Evolutionary conservation across 2,888 invertebrate genomes (phyloP).

Genomic region (Morpho deidamia): DNA sequence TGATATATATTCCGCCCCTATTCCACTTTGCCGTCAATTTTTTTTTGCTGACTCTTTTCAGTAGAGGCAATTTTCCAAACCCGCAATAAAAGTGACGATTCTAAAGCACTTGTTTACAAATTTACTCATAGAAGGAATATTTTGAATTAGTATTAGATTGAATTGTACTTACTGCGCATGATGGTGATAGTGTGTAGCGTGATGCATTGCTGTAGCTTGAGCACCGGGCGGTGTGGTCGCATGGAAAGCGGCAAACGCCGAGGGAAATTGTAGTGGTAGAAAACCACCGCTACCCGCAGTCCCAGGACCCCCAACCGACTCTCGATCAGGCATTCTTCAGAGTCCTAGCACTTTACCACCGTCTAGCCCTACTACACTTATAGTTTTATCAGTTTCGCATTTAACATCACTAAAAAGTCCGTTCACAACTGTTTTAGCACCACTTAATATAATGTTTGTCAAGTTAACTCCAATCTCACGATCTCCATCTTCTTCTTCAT

Average conservation of each 20-base stretch:
- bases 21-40: too few relatives aligned
- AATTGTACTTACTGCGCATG: constrained; percentile 67
- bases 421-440: constrained; percentile 27
- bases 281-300: constrained; percentile 77
- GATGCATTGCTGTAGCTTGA: constrained; percentile 78
- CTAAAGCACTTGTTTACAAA: too few relatives aligned
- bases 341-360: constrained; percentile 51
- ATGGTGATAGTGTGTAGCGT: constrained; percentile 73
- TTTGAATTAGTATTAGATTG: neutral
- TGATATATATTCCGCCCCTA: too few relatives aligned
- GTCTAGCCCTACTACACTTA: constrained; percentile 36
- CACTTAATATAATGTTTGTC: constrained; percentile 34
- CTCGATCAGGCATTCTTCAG: constrained; percentile 75
- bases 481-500: constrained; percentile 46
- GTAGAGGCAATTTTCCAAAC: too few relatives aligned
- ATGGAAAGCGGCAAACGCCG: constrained; percentile 80
- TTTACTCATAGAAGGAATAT: too few relatives aligned
- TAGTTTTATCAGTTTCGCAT: constrained; percentile 16
- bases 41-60: too few relatives aligned
- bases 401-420: constrained; percentile 21
- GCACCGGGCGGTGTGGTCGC: constrained; percentile 80
- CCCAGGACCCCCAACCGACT: constrained; percentile 75
- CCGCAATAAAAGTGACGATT: too few relatives aligned
- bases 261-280: constrained; percentile 77
- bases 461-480: constrained; percentile 62